phyloP scores from a whole-genome alignment of 1,140 invertebrate species.

The Riptortus pedestris region DNA sequence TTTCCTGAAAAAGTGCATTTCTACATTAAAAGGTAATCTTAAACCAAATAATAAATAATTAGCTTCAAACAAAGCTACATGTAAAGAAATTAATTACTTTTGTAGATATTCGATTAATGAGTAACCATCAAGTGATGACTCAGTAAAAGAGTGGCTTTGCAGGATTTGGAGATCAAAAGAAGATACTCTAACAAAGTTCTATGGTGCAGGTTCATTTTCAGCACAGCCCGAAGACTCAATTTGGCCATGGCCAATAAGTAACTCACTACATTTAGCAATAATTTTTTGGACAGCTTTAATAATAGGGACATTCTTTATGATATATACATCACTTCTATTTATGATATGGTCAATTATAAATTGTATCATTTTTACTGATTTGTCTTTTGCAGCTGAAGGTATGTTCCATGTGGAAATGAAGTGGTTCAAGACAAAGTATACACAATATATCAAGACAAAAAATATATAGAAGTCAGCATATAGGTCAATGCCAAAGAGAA shows the following conservation, averaged over 20 bases:
- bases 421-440: constrained; percentile 26
- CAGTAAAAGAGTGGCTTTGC: constrained; percentile 54
- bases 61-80: not conserved
- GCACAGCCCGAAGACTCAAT: constrained; percentile 26
- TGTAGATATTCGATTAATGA: constrained; percentile 44
- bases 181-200: constrained; percentile 47
- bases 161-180: constrained; percentile 65
- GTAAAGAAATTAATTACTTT: constrained; percentile 30
- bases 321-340: constrained; percentile 40
- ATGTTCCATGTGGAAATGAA: constrained; percentile 46
- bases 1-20: constrained; percentile 65
- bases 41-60: not conserved
- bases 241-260: constrained; percentile 34
- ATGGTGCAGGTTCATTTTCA: constrained; percentile 41
- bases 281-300: constrained; percentile 45
- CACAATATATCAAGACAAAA: not conserved
- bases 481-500: too few species aligned
- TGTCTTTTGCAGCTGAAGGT: constrained; percentile 43
- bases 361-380: constrained; percentile 39
- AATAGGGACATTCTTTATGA: constrained; percentile 37
- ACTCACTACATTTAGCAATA: constrained; percentile 42
- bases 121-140: constrained; percentile 47
- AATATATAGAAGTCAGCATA: not conserved
- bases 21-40: constrained; percentile 53
- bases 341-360: constrained; percentile 42